Conservation (phyloP, 2,797 vertebrate genomes). For the Platalea minor region DNA sequence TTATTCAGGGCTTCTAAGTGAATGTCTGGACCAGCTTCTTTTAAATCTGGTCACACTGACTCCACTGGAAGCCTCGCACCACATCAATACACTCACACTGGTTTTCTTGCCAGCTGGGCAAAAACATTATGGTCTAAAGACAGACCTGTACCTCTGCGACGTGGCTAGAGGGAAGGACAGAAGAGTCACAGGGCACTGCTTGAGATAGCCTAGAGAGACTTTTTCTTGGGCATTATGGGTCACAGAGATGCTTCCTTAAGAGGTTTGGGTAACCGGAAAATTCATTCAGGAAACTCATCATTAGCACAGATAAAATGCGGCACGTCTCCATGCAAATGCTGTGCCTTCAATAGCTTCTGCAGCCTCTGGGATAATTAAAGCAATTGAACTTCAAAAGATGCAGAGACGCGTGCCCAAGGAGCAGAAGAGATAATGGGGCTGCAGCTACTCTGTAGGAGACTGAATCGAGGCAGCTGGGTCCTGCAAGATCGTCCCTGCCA, state of each 20-base stretch:
- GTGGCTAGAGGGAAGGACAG: neutral
- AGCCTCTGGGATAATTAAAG: slow-evolving; percentile 48
- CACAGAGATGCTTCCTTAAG: neutral
- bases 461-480: neutral
- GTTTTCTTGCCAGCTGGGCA: neutral
- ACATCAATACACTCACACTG: neutral
- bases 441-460: neutral
- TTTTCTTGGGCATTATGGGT: neutral
- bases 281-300: neutral
- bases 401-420: neutral
- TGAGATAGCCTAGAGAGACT: neutral
- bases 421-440: slow-evolving; percentile 29
- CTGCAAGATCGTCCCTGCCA: neutral
- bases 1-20: slow-evolving; percentile 11
- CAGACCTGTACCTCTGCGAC: neutral
- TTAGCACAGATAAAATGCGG: slow-evolving; percentile 1
- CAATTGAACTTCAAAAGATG: neutral
- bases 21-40: neutral
- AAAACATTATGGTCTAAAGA: neutral
- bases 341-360: slow-evolving; percentile 7
- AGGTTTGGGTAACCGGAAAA: neutral
- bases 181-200: neutral
- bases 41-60: neutral
- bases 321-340: neutral
- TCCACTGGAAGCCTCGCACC: neutral